Evolutionary conservation across 35 echinoderm and acorn worm genomes (phyloP).

Genomic region (Strongylocentrotus purpuratus): DNA sequence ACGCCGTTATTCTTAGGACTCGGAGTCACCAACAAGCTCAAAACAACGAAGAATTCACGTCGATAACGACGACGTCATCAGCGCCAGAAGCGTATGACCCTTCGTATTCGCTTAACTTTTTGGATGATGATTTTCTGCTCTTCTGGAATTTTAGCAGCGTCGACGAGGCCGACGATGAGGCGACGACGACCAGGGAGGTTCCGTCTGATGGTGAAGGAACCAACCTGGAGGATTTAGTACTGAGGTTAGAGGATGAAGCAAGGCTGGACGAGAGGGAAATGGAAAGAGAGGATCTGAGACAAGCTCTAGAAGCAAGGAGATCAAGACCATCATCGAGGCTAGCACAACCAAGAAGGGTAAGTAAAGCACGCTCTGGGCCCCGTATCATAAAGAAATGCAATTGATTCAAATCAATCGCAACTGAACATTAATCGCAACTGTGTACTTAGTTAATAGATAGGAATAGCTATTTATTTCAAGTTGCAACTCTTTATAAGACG

Average conservation of each 20-base stretch:
- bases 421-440: no score
- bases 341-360: slow-evolving; percentile 22
- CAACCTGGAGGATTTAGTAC: slow-evolving; percentile 2
- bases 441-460: no score
- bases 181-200: background rate
- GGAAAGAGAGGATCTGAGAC: background rate
- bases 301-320: slow-evolving; percentile 30
- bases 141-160: slow-evolving; percentile 43
- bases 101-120: slow-evolving; percentile 7
- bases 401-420: no score
- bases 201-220: background rate
- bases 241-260: background rate
- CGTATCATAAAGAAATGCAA: no score
- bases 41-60: slow-evolving; percentile 3
- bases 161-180: background rate
- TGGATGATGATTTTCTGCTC: background rate
- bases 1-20: slow-evolving; percentile 26
- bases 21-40: background rate
- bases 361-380: background rate
- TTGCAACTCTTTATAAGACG: no score
- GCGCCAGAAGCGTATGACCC: background rate
- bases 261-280: background rate
- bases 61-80: background rate
- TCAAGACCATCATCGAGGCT: slow-evolving; percentile 16
- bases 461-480: no score